Base-by-base conservation (phyloP, 2,797 vertebrate species). In the Pangasius macronema region DNA sequence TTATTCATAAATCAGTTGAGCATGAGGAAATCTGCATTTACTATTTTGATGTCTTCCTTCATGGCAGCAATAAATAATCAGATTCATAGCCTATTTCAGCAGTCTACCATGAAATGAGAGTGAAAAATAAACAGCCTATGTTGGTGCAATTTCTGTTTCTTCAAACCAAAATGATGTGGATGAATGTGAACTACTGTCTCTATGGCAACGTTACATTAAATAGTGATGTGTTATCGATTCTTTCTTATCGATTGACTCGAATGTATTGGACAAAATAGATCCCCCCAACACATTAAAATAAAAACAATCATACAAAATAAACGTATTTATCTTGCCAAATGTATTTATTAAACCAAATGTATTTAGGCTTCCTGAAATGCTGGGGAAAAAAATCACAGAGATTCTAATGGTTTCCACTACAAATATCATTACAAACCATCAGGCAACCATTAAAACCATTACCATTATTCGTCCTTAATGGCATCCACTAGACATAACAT, bases 51-150 rank as follows among this genome's bases (percentile, higher is more conserved):
- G 59, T 18, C 80, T 63, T 65, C 27, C 39, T 82, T 82, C 27
- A 63, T 46, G 49, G 57, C 16, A 82, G 14, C 39, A 63, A 42
- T 46, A 65, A n/a, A 30, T n/a, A 46, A 81, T 42, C 46, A 81
- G 79, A 61, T n/a, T 39, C 79, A 61, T 61, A 18, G 36, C 55
- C 22, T 42, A 81, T 39, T 22, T 81, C 24, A 61, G 79, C 79
- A 61, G 36, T 81, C 57, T 61, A 27, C 55, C 57, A 61, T 61
- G 55, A 81, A 81, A 81, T 61, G 22, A 81, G 57, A 59, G 55
- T 42, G 36, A 42, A 42, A 57, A 57, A 36, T 22, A 33, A 57
- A 55, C 76, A 79, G 53, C 27, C 4, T 22, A 5, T 2, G 20
- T 27, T 27, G 7, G n/a, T 36, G 51, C 51, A 55, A 18, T 79